These are phyloP conservation scores for Blennius ocellaris DNA, from an alignment of 2,113 vertebrate genomes.

Conservation along the genomic window DNA sequence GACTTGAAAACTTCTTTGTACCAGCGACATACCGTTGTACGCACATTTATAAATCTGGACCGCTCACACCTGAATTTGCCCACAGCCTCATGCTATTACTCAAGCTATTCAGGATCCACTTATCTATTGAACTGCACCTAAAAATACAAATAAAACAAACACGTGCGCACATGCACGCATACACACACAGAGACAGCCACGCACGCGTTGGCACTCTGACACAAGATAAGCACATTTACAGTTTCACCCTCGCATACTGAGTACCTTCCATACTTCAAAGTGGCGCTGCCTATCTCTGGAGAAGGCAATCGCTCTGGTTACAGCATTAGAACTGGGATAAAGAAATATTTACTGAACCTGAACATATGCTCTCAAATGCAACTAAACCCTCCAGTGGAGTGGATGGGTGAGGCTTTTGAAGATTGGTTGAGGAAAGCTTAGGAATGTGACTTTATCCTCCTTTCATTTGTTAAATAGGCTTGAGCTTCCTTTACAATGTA, in stretches of 20 bases:
- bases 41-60: constrained; percentile 11
- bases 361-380: constrained; percentile 66
- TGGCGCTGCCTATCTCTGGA: constrained; percentile 60
- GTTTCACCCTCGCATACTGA: constrained; percentile 67
- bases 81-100: constrained; percentile 60
- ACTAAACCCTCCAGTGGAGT: constrained; percentile 43
- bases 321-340: constrained; percentile 62
- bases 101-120: constrained; percentile 58
- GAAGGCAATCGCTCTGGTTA: constrained; percentile 57
- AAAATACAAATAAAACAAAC: constrained; percentile 58
- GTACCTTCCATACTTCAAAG: constrained; percentile 74
- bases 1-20: constrained; percentile 41
- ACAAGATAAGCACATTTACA: constrained; percentile 77
- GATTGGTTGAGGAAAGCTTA: constrained; percentile 18
- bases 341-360: constrained; percentile 67
- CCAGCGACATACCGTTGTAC: constrained; percentile 17
- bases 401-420: constrained; percentile 43
- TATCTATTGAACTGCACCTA: constrained; percentile 64
- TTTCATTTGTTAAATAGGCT: constrained; percentile 31
- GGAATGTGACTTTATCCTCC: constrained; percentile 23
- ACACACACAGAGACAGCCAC: constrained; percentile 28
- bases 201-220: constrained; percentile 37
- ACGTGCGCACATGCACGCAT: neutral
- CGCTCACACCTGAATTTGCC: constrained; percentile 49
- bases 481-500: constrained; percentile 29